Conservation (phyloP, 2,113 vertebrate species). For the Lipophrys pholis region DNA sequence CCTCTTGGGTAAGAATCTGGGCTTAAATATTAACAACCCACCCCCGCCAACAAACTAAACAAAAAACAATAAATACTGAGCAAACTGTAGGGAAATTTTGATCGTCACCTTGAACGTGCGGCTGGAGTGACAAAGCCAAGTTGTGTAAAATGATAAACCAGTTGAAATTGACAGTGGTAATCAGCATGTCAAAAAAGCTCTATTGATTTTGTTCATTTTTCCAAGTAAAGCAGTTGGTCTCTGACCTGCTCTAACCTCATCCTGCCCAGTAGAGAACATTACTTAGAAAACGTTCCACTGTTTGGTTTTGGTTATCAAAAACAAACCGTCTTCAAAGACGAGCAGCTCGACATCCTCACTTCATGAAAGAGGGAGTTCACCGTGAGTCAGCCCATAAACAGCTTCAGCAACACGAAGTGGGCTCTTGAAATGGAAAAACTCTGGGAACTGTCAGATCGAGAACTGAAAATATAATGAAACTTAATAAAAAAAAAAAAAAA, state of each 20-base stretch:
- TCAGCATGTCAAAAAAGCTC: too few relatives aligned
- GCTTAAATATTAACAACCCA: too few relatives aligned
- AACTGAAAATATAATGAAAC: constrained; percentile 10
- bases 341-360: not conserved
- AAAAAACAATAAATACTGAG: too few relatives aligned
- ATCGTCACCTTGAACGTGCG: too few relatives aligned
- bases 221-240: not conserved
- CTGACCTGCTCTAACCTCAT: not conserved
- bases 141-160: too few relatives aligned
- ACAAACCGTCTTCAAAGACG: constrained; percentile 20
- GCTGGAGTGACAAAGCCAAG: too few relatives aligned
- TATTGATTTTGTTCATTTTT: too few relatives aligned
- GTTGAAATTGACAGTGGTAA: too few relatives aligned
- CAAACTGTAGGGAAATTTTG: too few relatives aligned
- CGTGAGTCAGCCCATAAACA: constrained; percentile 46
- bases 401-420: constrained; percentile 25
- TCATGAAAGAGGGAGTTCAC: constrained; percentile 10
- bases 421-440: constrained; percentile 23
- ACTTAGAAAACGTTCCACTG: constrained; percentile 7
- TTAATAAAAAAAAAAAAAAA: constrained; percentile 21
- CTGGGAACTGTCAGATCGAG: not conserved
- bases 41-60: too few relatives aligned
- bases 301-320: constrained; percentile 9
- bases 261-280: constrained; percentile 2
- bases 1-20: too few relatives aligned